Conservation (phyloP, 2,113 vertebrate species). For the Saimiri boliviensis region DNA sequence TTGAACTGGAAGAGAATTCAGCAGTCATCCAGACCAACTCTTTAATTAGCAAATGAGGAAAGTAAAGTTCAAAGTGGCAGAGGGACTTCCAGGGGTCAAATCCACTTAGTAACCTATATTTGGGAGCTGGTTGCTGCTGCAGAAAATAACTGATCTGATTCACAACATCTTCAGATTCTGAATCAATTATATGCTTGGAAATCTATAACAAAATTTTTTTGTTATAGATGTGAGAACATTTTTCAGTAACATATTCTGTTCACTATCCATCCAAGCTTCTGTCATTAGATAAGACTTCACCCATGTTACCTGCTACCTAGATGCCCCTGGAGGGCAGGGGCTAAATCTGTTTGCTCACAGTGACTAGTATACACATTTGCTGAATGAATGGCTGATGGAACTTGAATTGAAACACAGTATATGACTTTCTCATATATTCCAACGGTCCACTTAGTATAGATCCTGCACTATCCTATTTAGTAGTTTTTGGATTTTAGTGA, state of each 20-base stretch:
- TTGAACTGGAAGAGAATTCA: not conserved
- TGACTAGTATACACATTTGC: fast-evolving
- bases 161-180: not conserved
- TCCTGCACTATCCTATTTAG: not conserved
- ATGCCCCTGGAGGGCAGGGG: not conserved
- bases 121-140: no score
- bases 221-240: not conserved
- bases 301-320: not conserved
- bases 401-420: not conserved
- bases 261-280: not conserved
- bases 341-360: not conserved
- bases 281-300: not conserved
- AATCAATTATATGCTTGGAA: not conserved
- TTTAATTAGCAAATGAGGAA: not conserved
- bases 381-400: not conserved
- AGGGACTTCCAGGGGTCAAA: not conserved
- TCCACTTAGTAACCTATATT: fast-evolving
- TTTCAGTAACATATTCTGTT: not conserved
- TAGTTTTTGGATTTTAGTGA: not conserved
- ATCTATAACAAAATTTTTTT: not conserved
- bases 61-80: not conserved
- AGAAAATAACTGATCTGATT: not conserved
- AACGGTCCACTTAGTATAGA: not conserved
- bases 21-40: not conserved
- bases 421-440: not conserved